These are phyloP conservation scores for Xiphophorus hellerii DNA, from an alignment of 2,113 vertebrate genomes.

Conservation along the genomic window DNA sequence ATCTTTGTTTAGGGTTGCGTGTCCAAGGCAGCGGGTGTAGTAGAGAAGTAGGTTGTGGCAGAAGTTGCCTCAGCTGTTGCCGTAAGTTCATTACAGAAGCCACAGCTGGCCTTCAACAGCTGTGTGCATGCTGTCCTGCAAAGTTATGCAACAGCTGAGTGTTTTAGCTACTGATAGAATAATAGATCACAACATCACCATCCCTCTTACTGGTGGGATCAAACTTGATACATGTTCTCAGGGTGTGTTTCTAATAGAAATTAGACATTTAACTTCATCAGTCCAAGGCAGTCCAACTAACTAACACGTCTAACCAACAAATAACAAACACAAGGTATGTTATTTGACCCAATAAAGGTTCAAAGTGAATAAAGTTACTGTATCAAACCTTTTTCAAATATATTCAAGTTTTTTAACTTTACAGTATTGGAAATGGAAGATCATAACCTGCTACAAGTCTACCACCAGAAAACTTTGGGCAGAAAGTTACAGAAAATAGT, in stretches of 20 bases:
- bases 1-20: slow-evolving; percentile 50
- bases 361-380: too few species aligned
- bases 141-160: slow-evolving; percentile 18
- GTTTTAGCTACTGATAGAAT: not conserved
- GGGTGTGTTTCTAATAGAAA: not conserved
- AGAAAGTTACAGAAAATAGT: too few species aligned
- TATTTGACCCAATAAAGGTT: too few species aligned
- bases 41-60: slow-evolving; percentile 9
- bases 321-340: too few species aligned
- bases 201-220: not conserved
- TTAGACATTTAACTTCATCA: not conserved
- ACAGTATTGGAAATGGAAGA: too few species aligned
- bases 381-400: too few species aligned
- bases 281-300: too few species aligned
- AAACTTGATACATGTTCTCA: not conserved
- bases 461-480: too few species aligned
- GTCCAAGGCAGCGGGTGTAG: slow-evolving; percentile 14
- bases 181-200: not conserved
- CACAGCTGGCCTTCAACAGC: slow-evolving; percentile 25
- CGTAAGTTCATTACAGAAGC: slow-evolving; percentile 36
- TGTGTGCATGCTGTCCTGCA: not conserved
- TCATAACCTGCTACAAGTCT: too few species aligned
- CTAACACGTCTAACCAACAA: too few species aligned
- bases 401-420: too few species aligned
- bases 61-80: slow-evolving; percentile 28